Conservation (phyloP, 2,888 invertebrate genomes). For the Steinernema scapterisci region DNA sequence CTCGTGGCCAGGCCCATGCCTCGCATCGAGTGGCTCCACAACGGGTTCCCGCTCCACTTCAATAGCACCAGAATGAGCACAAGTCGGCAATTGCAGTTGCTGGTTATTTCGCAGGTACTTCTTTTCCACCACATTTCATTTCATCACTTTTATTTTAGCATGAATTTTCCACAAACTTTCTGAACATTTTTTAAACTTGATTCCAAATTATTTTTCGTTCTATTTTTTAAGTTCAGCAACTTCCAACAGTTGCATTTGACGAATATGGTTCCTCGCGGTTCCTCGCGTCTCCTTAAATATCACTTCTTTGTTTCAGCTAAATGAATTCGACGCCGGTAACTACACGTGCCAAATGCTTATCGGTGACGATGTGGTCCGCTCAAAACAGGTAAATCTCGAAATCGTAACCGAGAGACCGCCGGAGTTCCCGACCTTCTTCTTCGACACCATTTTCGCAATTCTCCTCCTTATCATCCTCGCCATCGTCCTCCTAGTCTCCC, state of each 20-base stretch:
- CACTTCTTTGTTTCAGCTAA: neutral
- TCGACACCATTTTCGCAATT: neutral
- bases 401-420: neutral
- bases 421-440: neutral
- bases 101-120: conserved; percentile 21
- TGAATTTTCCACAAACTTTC: neutral
- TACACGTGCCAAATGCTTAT: conserved; percentile 18
- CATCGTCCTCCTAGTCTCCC: neutral
- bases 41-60: neutral
- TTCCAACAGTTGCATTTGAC: no score
- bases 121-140: neutral
- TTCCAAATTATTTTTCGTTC: no score
- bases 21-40: neutral
- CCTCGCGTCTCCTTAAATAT: no score
- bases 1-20: neutral
- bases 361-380: neutral
- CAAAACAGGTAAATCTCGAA: neutral
- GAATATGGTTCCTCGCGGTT: no score
- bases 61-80: conserved; percentile 20
- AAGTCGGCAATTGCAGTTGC: neutral
- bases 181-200: neutral
- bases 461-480: neutral
- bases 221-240: no score
- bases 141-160: neutral
- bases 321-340: neutral